These are phyloP conservation scores for Luffia ferchaultella DNA, from an alignment of 2,888 invertebrate species.

Conservation along the genomic window DNA sequence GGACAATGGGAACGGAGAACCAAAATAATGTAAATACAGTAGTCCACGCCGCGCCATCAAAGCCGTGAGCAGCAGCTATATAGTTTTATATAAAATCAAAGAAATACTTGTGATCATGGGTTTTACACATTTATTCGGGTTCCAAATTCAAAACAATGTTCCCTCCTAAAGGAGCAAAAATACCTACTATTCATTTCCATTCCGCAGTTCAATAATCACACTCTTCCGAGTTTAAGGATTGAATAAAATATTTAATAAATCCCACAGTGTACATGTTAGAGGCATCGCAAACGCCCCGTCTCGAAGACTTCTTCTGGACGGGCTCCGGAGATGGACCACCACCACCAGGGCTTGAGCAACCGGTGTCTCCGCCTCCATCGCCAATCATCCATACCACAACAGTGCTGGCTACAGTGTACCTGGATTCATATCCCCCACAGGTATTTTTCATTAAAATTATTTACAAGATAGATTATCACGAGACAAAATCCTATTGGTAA, in stretches of 20 bases:
- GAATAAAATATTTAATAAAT: no score
- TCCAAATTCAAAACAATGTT: no score
- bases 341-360: conserved; percentile 32
- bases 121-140: no score
- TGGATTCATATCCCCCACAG: conserved; percentile 62
- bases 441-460: conserved; percentile 20
- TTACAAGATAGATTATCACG: background rate
- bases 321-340: conserved; percentile 84
- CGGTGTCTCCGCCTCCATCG: conserved; percentile 49
- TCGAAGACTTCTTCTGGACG: conserved; percentile 92
- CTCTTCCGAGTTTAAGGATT: background rate
- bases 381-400: conserved; percentile 72
- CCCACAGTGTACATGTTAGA: conserved; percentile 45
- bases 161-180: no score
- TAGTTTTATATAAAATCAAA: no score
- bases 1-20: no score
- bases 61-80: no score
- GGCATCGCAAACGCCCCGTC: conserved; percentile 53
- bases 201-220: background rate
- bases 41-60: no score
- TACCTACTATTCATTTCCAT: no score
- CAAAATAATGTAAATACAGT: no score
- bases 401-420: conserved; percentile 74
- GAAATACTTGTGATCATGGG: no score
- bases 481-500: no score